These are phyloP conservation scores for Globicephala melas DNA, from an alignment of 2,113 vertebrate species.

Conservation along the genomic window DNA sequence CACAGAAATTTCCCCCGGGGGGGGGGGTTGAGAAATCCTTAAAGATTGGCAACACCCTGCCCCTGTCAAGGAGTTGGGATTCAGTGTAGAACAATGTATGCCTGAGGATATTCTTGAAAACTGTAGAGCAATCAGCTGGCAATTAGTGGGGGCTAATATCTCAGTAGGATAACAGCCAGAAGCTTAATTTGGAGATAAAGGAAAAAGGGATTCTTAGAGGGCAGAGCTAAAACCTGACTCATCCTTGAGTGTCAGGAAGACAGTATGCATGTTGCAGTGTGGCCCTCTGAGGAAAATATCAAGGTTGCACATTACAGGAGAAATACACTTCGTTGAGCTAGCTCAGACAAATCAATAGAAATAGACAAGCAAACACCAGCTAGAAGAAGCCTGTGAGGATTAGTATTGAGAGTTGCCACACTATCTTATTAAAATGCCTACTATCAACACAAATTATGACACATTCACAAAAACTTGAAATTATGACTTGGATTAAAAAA, in stretches of 20 bases:
- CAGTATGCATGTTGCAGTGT: not conserved
- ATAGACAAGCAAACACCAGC: not conserved
- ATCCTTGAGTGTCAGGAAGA: not conserved
- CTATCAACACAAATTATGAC: not conserved
- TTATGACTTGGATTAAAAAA: not conserved
- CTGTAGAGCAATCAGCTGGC: not conserved
- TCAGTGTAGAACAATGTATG: not conserved
- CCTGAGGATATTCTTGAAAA: not conserved
- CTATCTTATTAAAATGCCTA: not conserved
- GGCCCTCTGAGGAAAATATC: not conserved
- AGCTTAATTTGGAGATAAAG: not conserved
- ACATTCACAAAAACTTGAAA: not conserved
- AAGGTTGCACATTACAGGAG: not conserved
- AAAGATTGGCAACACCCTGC: not conserved
- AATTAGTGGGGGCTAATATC: not conserved
- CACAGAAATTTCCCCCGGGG: not conserved
- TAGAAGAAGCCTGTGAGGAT: not conserved
- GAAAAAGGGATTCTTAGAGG: not conserved
- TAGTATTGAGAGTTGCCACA: not conserved
- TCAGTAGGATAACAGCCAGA: not conserved
- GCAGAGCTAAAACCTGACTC: not conserved
- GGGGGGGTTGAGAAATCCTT: not conserved
- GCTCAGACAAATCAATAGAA: not conserved
- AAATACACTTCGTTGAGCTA: not conserved
- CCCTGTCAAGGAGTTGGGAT: not conserved